Percentiles rank a stretch among this genome's conserved stretches.
Conservation (phyloP, 2,113 vertebrate species). For the Muntiacus reevesi region DNA sequence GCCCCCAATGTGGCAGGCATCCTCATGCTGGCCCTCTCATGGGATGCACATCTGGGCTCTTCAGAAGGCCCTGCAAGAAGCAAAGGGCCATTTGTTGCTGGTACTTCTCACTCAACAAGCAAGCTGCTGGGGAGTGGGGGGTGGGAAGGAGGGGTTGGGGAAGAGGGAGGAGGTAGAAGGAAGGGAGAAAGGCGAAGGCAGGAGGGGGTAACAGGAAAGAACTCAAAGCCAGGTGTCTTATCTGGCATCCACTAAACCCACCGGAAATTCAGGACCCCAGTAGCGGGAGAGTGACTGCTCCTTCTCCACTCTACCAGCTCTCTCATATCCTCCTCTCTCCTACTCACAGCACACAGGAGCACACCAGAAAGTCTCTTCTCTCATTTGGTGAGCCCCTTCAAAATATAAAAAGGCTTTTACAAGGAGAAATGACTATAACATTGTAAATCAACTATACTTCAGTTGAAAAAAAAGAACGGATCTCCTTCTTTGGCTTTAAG, state of each 20-base stretch:
- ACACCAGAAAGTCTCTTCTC: background rate
- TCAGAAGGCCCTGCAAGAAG: background rate
- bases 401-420: background rate
- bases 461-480: background rate
- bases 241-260: background rate
- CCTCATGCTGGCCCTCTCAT: background rate
- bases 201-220: background rate
- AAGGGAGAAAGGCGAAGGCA: background rate
- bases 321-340: background rate
- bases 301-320: background rate
- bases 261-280: background rate
- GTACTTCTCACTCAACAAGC: background rate
- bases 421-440: background rate
- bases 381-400: background rate
- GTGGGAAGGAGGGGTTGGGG: background rate
- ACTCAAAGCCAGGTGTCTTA: background rate
- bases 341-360: too few relatives aligned
- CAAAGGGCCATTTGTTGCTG: background rate
- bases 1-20: background rate
- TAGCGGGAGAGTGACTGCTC: background rate
- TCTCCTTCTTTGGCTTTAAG: background rate
- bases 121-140: fast-evolving
- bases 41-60: background rate
- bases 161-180: too few relatives aligned
- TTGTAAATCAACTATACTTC: background rate